Conservation (phyloP, 2,888 invertebrate genomes). For the Zygothrica quintamaculata region DNA sequence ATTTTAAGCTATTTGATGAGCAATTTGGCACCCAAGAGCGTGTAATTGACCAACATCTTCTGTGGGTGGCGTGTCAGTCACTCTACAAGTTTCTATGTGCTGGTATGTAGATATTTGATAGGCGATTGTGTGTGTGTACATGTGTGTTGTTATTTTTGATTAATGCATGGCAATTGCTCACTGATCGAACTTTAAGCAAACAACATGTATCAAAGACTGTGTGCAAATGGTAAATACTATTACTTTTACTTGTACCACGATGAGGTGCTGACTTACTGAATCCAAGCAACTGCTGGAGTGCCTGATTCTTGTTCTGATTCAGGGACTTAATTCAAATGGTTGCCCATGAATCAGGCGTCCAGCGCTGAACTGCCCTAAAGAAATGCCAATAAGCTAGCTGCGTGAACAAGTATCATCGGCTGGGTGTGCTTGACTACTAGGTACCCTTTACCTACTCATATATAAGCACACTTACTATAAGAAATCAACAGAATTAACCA, state of each 20-base stretch:
- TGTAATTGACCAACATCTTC: conserved; percentile 64
- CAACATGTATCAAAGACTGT: conserved; percentile 1
- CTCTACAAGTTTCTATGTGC: conserved; percentile 1
- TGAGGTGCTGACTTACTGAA: conserved; percentile 20
- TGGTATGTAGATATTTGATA: neutral
- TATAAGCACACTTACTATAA: too few relatives aligned
- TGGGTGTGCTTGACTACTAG: too few relatives aligned
- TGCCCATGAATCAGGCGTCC: conserved; percentile 17
- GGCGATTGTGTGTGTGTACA: conserved; percentile 25
- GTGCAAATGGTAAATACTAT: neutral
- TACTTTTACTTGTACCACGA: too few relatives aligned
- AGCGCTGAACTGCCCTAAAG: conserved; percentile 4
- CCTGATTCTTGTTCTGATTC: conserved; percentile 2
- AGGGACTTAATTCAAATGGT: conserved; percentile 13
- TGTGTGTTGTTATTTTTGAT: conserved; percentile 43
- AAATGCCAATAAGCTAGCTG: conserved; percentile 11
- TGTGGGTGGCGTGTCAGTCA: conserved; percentile 14
- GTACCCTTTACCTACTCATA: too few relatives aligned
- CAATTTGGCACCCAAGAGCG: conserved; percentile 58
- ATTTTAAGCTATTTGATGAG: conserved; percentile 42
- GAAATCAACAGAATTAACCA: too few relatives aligned
- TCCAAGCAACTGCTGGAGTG: neutral
- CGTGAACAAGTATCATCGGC: too few relatives aligned
- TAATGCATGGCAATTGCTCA: conserved; percentile 59
- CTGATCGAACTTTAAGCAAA: conserved; percentile 6